phyloP scores from a whole-genome alignment of 1,140 invertebrate genomes.

The Drosophila guanche region DNA sequence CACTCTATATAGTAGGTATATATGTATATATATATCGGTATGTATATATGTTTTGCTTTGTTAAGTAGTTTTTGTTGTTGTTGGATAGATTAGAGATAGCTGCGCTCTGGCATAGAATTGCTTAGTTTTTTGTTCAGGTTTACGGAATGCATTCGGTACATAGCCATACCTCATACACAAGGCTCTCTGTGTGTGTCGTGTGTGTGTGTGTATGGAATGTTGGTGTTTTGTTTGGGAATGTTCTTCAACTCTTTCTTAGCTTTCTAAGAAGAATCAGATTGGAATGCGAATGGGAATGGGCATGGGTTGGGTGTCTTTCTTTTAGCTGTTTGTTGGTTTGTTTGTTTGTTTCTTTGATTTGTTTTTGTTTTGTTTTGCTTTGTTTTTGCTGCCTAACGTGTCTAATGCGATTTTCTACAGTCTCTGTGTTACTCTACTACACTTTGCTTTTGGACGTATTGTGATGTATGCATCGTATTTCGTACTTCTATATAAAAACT shows the following conservation, averaged over 20 bases:
- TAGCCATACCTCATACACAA: slow-evolving; percentile 60
- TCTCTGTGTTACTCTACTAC: slow-evolving; percentile 81
- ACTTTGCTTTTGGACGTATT: slow-evolving; percentile 81
- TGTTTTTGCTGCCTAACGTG: slow-evolving; percentile 63
- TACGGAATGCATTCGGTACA: slow-evolving; percentile 60
- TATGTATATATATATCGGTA: slow-evolving; percentile 51
- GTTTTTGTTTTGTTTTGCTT: too few relatives aligned
- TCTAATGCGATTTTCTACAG: slow-evolving; percentile 81
- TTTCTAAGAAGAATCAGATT: slow-evolving; percentile 70
- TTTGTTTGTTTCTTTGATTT: slow-evolving; percentile 13
- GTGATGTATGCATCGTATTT: slow-evolving; percentile 73
- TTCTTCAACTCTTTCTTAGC: slow-evolving; percentile 71
- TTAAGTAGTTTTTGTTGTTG: slow-evolving; percentile 24
- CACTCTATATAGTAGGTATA: slow-evolving; percentile 52
- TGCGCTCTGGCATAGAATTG: slow-evolving; percentile 63
- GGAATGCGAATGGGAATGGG: slow-evolving; percentile 43
- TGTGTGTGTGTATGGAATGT: slow-evolving; percentile 19
- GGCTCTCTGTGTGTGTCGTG: slow-evolving; percentile 54
- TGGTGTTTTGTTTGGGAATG: slow-evolving; percentile 51
- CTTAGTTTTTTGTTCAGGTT: slow-evolving; percentile 74
- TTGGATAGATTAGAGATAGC: slow-evolving; percentile 65
- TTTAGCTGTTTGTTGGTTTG: slow-evolving; percentile 13
- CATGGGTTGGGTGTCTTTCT: slow-evolving; percentile 48
- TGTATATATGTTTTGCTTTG: slow-evolving; percentile 38
- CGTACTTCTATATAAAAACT: slow-evolving; percentile 49